Conservation (phyloP, 2,113 vertebrate species). For the Tetraodon nigroviridis region DNA sequence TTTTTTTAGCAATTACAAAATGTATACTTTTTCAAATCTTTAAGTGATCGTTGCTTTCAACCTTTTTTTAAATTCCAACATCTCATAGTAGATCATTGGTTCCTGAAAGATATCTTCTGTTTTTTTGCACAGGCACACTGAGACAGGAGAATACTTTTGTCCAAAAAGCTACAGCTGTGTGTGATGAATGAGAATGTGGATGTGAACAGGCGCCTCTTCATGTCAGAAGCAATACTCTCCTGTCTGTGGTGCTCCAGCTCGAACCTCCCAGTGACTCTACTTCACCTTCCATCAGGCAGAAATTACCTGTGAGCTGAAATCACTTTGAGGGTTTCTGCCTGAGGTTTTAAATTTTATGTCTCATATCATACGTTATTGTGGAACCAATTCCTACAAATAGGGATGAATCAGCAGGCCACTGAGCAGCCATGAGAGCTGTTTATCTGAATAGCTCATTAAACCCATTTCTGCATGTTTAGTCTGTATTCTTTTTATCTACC, state of each 20-base stretch:
- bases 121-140: no score
- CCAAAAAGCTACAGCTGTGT: background rate
- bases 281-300: conserved; percentile 7
- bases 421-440: no score
- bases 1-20: no score
- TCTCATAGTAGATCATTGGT: background rate
- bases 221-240: conserved; percentile 15
- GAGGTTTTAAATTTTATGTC: background rate
- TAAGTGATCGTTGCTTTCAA: no score
- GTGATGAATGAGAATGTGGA: conserved; percentile 9
- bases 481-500: background rate
- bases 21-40: no score
- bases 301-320: conserved; percentile 2
- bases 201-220: background rate
- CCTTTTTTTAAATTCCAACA: no score
- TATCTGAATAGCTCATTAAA: no score
- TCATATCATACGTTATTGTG: background rate
- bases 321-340: background rate
- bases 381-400: no score
- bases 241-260: conserved; percentile 4
- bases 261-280: conserved; percentile 8
- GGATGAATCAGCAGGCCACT: no score
- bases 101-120: background rate
- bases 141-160: background rate
- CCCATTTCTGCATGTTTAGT: no score